Evolutionary conservation across 1,140 invertebrate species (phyloP).

Genomic region (Drosophila insularis): DNA sequence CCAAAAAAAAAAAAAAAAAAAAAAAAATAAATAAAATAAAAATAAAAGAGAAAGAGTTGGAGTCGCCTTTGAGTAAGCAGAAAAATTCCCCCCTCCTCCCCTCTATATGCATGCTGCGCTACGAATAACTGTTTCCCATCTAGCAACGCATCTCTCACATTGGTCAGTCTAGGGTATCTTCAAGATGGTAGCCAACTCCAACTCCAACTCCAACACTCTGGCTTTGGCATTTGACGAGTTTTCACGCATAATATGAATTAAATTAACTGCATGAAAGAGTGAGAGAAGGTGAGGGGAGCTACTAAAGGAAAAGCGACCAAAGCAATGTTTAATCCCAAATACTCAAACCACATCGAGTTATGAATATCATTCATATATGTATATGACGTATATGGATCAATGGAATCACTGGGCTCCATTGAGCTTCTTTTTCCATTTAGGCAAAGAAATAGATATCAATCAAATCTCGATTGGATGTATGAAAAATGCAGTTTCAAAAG

Average conservation of each 20-base stretch:
- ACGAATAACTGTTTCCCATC: constrained; percentile 39
- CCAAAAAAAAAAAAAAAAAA: constrained; percentile 25
- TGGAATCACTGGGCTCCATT: constrained; percentile 8
- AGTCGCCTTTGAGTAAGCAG: constrained; percentile 11
- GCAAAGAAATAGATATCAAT: not conserved
- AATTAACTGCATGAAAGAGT: constrained; percentile 56
- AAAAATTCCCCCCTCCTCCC: not conserved
- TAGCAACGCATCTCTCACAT: constrained; percentile 20
- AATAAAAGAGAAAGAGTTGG: constrained; percentile 8
- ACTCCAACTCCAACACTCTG: constrained; percentile 25
- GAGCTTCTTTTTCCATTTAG: not conserved
- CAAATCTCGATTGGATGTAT: not conserved
- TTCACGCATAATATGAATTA: constrained; percentile 76
- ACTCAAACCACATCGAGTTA: constrained; percentile 1
- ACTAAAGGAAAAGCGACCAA: not conserved
- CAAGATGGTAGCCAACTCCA: constrained; percentile 8
- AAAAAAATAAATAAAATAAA: constrained; percentile 5
- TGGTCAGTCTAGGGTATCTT: constrained; percentile 1
- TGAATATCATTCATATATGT: constrained; percentile 8
- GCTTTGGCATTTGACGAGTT: constrained; percentile 70
- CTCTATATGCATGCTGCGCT: constrained; percentile 21
- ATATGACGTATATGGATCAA: not conserved
- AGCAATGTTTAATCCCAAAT: not conserved
- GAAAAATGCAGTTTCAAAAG: not conserved
- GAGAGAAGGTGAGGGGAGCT: constrained; percentile 11